A percentile compares a stretch with the other conserved stretches of the same genome.
These are phyloP conservation scores for Pocillopora meandrina DNA, from an alignment of 92 coral and sea anemone genomes.

Conservation along the genomic window DNA sequence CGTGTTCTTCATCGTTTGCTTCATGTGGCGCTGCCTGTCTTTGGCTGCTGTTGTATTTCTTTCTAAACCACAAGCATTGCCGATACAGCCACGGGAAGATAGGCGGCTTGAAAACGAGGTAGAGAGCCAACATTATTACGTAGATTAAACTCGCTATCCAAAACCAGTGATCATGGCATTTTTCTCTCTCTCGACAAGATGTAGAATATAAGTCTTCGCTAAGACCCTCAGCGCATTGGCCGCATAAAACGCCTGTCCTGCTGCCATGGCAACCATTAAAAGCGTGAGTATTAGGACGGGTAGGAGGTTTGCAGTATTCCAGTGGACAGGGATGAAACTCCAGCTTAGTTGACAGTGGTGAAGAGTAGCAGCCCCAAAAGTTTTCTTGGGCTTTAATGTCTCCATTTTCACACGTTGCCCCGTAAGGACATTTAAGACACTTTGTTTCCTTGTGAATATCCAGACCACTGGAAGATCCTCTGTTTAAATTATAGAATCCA, in stretches of 20 bases:
- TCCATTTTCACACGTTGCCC: conserved; percentile 34
- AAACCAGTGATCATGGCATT: conserved; percentile 55
- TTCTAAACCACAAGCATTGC: conserved; percentile 30
- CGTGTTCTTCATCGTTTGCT: neutral
- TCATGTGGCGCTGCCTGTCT: neutral
- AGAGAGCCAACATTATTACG: conserved; percentile 31
- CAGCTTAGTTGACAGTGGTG: conserved; percentile 7
- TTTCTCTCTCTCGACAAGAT: conserved; percentile 26
- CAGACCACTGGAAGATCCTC: conserved; percentile 24
- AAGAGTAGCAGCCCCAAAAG: conserved; percentile 51
- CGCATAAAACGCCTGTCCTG: conserved; percentile 64
- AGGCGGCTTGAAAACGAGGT: conserved; percentile 52
- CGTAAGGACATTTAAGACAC: conserved; percentile 41
- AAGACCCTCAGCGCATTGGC: conserved; percentile 47
- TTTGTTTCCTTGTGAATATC: neutral
- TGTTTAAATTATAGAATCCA: conserved; percentile 45
- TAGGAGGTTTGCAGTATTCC: conserved; percentile 31
- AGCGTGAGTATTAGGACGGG: neutral
- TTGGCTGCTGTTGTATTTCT: neutral
- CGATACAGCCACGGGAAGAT: conserved; percentile 24
- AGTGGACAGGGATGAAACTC: conserved; percentile 56
- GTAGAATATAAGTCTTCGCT: conserved; percentile 53
- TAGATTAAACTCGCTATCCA: conserved; percentile 36
- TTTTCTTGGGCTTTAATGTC: conserved; percentile 41
- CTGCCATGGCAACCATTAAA: conserved; percentile 59